phyloP scores from a whole-genome alignment of 2,113 vertebrate species.

The Macroglossus sobrinus region DNA sequence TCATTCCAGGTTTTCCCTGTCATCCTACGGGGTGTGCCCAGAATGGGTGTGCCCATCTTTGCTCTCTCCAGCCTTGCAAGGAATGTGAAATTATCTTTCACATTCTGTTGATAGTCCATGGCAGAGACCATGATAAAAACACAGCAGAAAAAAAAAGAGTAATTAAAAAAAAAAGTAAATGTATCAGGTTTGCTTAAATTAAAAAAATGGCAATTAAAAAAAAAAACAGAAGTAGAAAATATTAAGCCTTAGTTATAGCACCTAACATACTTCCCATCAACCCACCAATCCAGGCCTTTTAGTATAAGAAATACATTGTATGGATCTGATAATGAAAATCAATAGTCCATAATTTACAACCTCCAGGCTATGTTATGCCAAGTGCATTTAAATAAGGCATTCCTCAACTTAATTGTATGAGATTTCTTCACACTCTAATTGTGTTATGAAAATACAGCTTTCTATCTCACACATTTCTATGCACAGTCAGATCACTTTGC shows the following conservation, averaged over 20 bases:
- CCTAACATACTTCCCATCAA: not conserved
- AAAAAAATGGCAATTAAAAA: not conserved
- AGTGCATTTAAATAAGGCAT: slow-evolving; percentile 61
- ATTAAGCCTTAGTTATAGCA: not conserved
- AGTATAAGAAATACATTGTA: slow-evolving; percentile 33
- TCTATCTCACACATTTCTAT: slow-evolving; percentile 27
- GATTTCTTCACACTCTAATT: slow-evolving; percentile 46
- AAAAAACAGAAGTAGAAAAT: not conserved
- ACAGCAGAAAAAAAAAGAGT: not conserved
- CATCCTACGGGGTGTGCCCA: too few species aligned
- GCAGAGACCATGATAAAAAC: not conserved
- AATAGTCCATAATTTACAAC: slow-evolving; percentile 67
- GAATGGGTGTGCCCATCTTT: too few species aligned
- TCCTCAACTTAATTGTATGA: slow-evolving; percentile 38
- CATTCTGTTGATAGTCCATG: not conserved
- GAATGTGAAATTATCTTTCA: not conserved
- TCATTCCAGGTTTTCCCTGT: not conserved
- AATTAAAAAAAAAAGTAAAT: not conserved
- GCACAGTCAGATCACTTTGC: not conserved
- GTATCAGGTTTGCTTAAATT: not conserved
- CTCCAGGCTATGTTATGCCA: slow-evolving; percentile 30
- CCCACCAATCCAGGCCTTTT: not conserved
- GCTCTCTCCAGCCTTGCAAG: not conserved
- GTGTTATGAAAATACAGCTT: slow-evolving; percentile 30
- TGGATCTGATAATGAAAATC: slow-evolving; percentile 57